Evolutionary conservation across 2,797 vertebrate species (phyloP).

Genomic region (Poecile montanus): DNA sequence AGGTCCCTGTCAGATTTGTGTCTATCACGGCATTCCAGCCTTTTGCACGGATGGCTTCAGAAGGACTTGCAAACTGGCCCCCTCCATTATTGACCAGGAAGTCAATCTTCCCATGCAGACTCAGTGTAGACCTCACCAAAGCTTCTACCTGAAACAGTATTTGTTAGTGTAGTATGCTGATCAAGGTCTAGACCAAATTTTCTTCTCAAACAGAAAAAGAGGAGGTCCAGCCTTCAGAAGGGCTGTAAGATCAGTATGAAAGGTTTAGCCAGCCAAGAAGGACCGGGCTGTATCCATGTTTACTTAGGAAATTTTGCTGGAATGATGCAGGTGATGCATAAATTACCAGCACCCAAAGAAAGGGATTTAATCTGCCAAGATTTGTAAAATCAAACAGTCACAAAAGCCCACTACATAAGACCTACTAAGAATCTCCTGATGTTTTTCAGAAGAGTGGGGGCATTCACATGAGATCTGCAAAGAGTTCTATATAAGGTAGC

Average conservation of each 20-base stretch:
- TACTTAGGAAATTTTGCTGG: background rate
- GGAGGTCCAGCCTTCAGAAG: background rate
- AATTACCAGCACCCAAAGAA: background rate
- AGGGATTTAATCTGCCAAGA: background rate
- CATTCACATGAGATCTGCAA: background rate
- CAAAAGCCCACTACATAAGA: background rate
- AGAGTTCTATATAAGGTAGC: background rate
- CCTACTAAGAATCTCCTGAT: background rate
- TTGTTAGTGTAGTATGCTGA: background rate
- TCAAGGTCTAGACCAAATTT: background rate
- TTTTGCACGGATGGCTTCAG: slow-evolving; percentile 83
- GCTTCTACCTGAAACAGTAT: slow-evolving; percentile 82
- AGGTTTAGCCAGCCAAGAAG: background rate
- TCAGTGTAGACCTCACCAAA: slow-evolving; percentile 84
- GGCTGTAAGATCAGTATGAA: background rate
- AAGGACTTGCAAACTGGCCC: slow-evolving; percentile 86
- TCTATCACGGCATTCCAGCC: slow-evolving; percentile 96
- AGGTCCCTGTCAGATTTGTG: slow-evolving; percentile 94
- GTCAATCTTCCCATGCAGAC: slow-evolving; percentile 82
- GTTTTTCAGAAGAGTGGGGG: background rate
- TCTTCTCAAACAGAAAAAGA: background rate
- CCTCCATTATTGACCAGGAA: slow-evolving; percentile 95
- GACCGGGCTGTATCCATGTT: background rate
- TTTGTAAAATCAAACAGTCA: background rate
- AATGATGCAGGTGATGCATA: background rate